Percentiles rank a stretch among this genome's conserved stretches.
These are phyloP conservation scores for Limnephilus rhombicus DNA, from an alignment of 2,888 invertebrate species.

Conservation along the genomic window DNA sequence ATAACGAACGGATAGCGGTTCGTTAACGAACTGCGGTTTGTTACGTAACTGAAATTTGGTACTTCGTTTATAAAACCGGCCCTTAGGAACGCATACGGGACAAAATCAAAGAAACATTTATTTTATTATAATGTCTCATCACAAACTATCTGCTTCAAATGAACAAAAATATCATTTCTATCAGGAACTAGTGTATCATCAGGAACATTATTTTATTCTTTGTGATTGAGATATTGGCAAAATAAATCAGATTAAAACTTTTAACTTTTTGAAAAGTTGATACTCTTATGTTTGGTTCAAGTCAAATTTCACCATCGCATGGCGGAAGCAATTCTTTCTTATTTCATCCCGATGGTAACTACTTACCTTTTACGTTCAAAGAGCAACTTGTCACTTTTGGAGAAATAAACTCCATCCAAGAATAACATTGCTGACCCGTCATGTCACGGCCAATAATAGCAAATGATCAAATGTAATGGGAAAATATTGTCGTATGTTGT, in stretches of 20 bases:
- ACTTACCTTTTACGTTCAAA: neutral
- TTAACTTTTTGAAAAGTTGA: neutral
- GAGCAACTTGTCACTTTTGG: neutral
- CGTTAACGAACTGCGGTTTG: no score
- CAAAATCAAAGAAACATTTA: no score
- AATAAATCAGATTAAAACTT: neutral
- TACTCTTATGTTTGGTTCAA: neutral
- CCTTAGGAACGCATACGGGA: no score
- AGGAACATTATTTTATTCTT: neutral
- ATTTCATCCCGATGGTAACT: neutral
- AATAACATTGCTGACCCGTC: neutral
- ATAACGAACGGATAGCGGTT: no score
- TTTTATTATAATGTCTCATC: no score
- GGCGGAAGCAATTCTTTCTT: neutral
- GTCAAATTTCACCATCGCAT: neutral
- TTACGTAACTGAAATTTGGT: no score
- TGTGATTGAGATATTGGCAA: neutral
- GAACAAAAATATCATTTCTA: no score
- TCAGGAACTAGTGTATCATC: no score
- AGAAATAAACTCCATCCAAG: neutral
- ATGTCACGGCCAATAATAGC: neutral
- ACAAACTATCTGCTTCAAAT: no score
- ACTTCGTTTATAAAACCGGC: no score
- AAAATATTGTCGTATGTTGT: neutral
- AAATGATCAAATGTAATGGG: neutral